Conservation (phyloP, 2,888 invertebrate genomes). For the Xestobium rufovillosum region DNA sequence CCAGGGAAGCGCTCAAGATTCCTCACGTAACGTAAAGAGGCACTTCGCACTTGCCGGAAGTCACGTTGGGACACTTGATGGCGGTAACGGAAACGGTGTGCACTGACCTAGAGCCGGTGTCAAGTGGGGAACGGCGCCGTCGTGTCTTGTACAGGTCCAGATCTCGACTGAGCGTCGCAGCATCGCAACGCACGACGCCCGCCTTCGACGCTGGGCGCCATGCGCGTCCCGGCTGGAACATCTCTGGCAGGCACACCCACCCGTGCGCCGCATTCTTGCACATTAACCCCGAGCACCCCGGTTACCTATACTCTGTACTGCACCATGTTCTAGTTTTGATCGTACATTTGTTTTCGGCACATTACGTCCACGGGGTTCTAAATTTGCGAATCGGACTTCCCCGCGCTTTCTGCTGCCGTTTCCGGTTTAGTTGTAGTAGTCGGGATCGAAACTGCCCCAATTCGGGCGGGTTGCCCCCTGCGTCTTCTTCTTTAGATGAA, state of each 20-base stretch:
- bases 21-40: constrained; percentile 7
- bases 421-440: too few species aligned
- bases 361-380: too few species aligned
- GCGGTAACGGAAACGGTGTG: constrained; percentile 10
- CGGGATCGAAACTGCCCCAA: too few species aligned
- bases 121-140: constrained; percentile 45
- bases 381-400: too few species aligned
- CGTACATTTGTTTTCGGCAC: constrained; percentile 33
- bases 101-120: too few species aligned
- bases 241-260: constrained; percentile 17
- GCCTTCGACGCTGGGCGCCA: constrained; percentile 35
- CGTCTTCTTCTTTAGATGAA: too few species aligned
- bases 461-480: too few species aligned
- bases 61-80: constrained; percentile 7
- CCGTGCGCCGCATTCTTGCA: constrained; percentile 37
- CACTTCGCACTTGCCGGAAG: constrained; percentile 7
- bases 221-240: constrained; percentile 32
- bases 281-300: constrained; percentile 40
- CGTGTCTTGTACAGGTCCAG: constrained; percentile 50
- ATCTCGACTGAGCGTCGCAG: constrained; percentile 53
- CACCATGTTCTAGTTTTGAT: constrained; percentile 32
- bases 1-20: constrained; percentile 35
- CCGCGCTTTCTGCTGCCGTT: too few species aligned
- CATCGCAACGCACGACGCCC: constrained; percentile 38
- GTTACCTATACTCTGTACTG: constrained; percentile 35